Base-by-base conservation (phyloP, 1,140 invertebrate genomes). In the Adelges cooleyi region DNA sequence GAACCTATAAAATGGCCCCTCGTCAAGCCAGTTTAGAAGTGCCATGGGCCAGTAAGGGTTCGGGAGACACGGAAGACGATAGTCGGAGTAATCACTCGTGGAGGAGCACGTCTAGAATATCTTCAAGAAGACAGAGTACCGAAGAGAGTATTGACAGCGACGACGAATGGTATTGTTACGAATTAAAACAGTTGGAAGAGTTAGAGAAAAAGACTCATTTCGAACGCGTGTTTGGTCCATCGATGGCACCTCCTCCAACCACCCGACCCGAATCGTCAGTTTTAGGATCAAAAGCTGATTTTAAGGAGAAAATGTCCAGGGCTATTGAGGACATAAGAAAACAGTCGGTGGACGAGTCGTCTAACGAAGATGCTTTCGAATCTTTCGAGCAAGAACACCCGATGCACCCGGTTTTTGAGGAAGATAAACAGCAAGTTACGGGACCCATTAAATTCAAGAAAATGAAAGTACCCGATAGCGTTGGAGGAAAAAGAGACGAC, bases 81-180 rank as follows among this genome's bases (percentile, higher is more conserved):
- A 90, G 85, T 68, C 79, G 83, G 66, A 91, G 88, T 73, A 90
- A 86, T 3, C 86, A 91, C 77, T 91, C 89, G 0, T 89, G 86
- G 77, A 79, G 89, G 67, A 91, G 88, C 71, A 85, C 87, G 2
- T 92, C 89, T 1, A 77, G 87, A 68, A 86, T 89, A n/a, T 90
- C 89, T 5, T 92, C 90, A 2, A 79, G 90, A 71, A 77, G 90
- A 38, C 90, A 94, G 77, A 92, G 89, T 73, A 93, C 90, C 0
- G 90, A 92, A 76, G 90, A 94, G 70, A 90, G 87, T 66, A 93
- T 94, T 65, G 90, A 94, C 74, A 90, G 87, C 44, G 90, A 94
- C 75, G 90, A 94, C 72, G 90, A 93, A 77, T 94, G 90, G 86
- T 94, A 92, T 71, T 88, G 87, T 68, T 91, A 94, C 73, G 90